phyloP scores from a whole-genome alignment of 1,140 invertebrate genomes.

The Drosophila serrata region DNA sequence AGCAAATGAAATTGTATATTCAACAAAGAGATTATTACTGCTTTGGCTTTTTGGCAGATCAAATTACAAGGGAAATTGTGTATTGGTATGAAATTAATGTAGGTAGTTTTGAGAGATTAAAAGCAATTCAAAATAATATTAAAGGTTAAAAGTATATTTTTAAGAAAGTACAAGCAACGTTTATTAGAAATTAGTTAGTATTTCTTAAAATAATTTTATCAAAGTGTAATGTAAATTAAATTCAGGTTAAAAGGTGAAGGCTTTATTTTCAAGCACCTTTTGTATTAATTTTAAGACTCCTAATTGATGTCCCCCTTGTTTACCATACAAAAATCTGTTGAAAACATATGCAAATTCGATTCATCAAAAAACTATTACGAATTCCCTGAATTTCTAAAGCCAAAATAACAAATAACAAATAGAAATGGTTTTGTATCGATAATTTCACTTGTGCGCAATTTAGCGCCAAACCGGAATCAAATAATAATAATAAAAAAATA shows the following conservation, averaged over 20 bases:
- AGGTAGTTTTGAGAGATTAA: neutral
- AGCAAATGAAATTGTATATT: constrained; percentile 42
- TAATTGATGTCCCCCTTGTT: neutral
- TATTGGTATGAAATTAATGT: neutral
- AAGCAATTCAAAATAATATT: neutral
- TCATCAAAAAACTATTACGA: constrained; percentile 26
- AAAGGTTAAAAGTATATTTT: neutral
- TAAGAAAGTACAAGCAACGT: neutral
- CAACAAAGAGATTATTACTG: constrained; percentile 4
- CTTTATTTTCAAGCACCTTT: neutral
- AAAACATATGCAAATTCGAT: constrained; percentile 38
- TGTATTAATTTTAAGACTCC: neutral
- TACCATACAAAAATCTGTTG: neutral
- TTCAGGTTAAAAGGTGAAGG: neutral
- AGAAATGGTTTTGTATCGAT: constrained; percentile 42
- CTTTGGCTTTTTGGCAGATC: constrained; percentile 11
- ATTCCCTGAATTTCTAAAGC: constrained; percentile 22
- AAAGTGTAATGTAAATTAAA: too few species aligned
- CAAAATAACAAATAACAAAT: constrained; percentile 20
- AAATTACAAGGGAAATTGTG: constrained; percentile 15
- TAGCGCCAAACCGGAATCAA: constrained; percentile 54
- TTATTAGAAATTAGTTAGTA: too few species aligned
- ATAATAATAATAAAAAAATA: constrained; percentile 1
- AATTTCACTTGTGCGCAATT: constrained; percentile 59
- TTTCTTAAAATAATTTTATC: neutral